Evolutionary conservation across 30 jellyfish, hydroid and myxozoan genomes (phyloP).

Genomic region (Aurelia aurita complex sp. Pacific): DNA sequence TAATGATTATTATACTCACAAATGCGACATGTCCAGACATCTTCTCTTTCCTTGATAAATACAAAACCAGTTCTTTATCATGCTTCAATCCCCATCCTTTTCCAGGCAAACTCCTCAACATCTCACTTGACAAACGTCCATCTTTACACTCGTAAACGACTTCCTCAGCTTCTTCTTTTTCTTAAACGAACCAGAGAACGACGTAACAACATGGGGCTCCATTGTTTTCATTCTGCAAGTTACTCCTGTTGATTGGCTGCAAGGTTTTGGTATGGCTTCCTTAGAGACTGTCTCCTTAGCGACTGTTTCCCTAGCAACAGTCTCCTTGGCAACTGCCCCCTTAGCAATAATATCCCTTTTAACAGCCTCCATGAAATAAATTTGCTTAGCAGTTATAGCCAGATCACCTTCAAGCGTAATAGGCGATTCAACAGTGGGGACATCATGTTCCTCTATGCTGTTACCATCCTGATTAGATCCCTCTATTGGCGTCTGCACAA

Average conservation of each 20-base stretch:
- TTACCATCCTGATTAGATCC: no score
- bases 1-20: conserved; percentile 15
- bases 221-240: neutral
- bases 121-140: conserved; percentile 63
- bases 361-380: neutral
- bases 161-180: conserved; percentile 42
- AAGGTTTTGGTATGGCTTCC: neutral
- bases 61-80: conserved; percentile 75
- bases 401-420: no score
- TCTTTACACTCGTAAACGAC: conserved; percentile 35
- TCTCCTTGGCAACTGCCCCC: neutral
- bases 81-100: conserved; percentile 69
- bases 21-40: conserved; percentile 58
- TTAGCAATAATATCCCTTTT: neutral
- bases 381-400: no score
- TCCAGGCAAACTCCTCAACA: conserved; percentile 63
- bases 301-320: neutral
- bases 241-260: neutral
- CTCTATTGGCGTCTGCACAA: no score
- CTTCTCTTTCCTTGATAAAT: conserved; percentile 68
- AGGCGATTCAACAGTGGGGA: no score
- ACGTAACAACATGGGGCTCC: conserved; percentile 21
- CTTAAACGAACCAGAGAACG: conserved; percentile 29
- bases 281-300: neutral
- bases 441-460: no score